Evolutionary conservation across 2,113 vertebrate species (phyloP).

Genomic region (Myiozetetes cayanensis): DNA sequence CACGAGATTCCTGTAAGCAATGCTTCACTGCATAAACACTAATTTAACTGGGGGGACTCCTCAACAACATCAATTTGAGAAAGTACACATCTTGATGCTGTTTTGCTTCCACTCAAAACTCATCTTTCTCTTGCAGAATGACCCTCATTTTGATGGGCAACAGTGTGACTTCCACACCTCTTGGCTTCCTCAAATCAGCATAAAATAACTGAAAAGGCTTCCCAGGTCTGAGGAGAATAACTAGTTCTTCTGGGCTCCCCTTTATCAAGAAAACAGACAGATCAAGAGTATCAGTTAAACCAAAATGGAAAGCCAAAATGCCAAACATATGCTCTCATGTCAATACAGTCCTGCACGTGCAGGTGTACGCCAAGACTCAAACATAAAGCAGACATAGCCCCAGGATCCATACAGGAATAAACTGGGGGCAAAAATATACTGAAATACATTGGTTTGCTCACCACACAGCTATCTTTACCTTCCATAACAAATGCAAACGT

Average conservation of each 20-base stretch:
- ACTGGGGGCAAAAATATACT: background rate
- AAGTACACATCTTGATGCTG: background rate
- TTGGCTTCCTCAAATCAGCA: background rate
- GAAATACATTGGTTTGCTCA: background rate
- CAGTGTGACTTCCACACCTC: background rate
- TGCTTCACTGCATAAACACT: background rate
- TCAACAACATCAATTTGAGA: background rate
- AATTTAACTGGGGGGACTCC: background rate
- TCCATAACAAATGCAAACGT: background rate
- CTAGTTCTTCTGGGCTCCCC: background rate
- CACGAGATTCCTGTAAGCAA: background rate
- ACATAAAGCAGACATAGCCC: background rate
- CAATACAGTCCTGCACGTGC: accelerated
- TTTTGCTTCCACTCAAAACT: background rate
- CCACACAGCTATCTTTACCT: background rate
- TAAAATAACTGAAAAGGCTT: background rate
- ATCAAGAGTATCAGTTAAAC: background rate
- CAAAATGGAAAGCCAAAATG: background rate
- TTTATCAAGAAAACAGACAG: background rate
- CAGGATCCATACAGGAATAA: background rate
- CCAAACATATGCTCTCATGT: background rate
- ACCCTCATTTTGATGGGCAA: background rate
- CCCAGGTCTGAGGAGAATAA: background rate
- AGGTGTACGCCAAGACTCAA: background rate
- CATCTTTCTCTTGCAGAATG: background rate